Evolutionary conservation across 2,888 invertebrate species (phyloP), one percentile per base, ranked within the genome.

Genomic region (Ametastegia equiseti): DNA sequence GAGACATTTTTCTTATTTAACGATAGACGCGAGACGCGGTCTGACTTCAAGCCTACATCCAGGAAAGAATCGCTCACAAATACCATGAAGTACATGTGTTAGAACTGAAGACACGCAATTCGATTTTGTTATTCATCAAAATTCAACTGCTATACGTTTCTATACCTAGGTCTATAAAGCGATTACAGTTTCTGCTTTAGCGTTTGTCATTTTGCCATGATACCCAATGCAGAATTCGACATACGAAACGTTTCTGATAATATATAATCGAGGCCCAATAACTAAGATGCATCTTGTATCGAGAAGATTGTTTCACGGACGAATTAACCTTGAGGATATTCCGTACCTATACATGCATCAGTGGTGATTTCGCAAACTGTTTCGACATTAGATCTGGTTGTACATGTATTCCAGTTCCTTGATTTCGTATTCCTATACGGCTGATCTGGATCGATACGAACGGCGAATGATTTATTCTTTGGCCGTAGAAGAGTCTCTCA

Each of bases 51-150:
- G n/a, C n/a, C n/a, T 50, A 50, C 1, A 19, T 6, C 2, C 0
- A n/a, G 19, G 6, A 6, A 50, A 19, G 19, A n/a, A 19, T n/a
- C n/a, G n/a, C n/a, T n/a, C n/a, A n/a, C n/a, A n/a, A n/a, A n/a
- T n/a, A n/a, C n/a, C n/a, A n/a, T n/a, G n/a, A n/a, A n/a, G n/a
- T n/a, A n/a, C n/a, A n/a, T n/a, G n/a, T n/a, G n/a, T n/a, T n/a
- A n/a, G n/a, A n/a, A n/a, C n/a, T n/a, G n/a, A n/a, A n/a, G n/a
- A n/a, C n/a, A n/a, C n/a, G n/a, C n/a, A n/a, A 42, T 71, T 45
- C 71, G 45, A 71, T 71, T 45, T 42, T 45, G 42, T 71, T 71
- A 71, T 71, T 71, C 71, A 45, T 47, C 47, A 15, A 47, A 71
- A 71, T 71, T 71, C 42, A 71, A 71, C 23, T 39, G 4, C 15